These are phyloP conservation scores for Siphlonurus alternatus DNA, from an alignment of 2,888 invertebrate genomes.

Conservation along the genomic window DNA sequence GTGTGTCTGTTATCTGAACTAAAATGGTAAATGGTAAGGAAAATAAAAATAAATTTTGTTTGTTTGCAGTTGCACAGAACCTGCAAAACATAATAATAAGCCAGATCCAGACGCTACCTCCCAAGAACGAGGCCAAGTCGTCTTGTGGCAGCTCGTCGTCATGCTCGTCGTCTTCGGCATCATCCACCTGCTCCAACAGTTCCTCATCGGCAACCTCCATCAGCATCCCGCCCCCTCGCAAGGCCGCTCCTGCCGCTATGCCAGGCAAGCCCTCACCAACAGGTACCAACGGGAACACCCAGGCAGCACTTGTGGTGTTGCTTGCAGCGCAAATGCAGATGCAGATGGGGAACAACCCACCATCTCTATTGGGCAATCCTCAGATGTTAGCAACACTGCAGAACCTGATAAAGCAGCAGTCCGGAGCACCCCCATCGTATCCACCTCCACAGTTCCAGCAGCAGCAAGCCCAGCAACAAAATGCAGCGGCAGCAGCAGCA, in stretches of 20 bases:
- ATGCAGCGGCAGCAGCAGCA: neutral
- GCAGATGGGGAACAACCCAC: constrained; percentile 15
- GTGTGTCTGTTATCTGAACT: too few species aligned
- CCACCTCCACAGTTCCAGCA: neutral
- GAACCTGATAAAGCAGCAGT: constrained; percentile 17
- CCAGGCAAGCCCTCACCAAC: neutral
- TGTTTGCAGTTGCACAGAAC: constrained; percentile 29
- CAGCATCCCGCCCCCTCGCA: neutral
- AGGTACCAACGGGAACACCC: neutral
- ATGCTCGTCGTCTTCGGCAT: neutral
- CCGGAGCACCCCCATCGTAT: neutral
- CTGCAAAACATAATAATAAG: constrained; percentile 27
- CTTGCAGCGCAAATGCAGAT: constrained; percentile 23
- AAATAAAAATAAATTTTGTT: too few species aligned
- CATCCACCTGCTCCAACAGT: constrained; percentile 3
- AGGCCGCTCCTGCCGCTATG: neutral
- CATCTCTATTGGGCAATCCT: constrained; percentile 19
- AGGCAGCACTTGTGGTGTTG: constrained; percentile 16
- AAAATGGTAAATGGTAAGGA: too few species aligned
- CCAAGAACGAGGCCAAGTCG: neutral
- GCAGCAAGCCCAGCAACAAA: neutral
- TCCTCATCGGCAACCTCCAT: neutral
- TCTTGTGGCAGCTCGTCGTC: neutral
- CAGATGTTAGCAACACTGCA: constrained; percentile 22
- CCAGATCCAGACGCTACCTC: constrained; percentile 24